A percentile compares a stretch with the other conserved stretches of the same genome.
phyloP scores from a whole-genome alignment of 2,113 vertebrate genomes.

The Leptocoma aspasia region DNA sequence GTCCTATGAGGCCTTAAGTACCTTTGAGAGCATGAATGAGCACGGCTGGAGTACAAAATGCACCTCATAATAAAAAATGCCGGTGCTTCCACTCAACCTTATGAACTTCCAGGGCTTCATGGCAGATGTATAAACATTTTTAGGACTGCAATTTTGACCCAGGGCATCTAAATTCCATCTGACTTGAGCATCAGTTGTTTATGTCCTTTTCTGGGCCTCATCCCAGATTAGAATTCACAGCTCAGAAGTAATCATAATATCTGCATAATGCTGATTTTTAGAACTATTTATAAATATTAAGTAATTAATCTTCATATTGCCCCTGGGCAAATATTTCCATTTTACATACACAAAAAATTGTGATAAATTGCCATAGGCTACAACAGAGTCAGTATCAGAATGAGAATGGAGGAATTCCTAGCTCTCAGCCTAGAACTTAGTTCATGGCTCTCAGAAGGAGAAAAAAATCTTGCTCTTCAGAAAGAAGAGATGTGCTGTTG shows the following conservation, averaged over 20 bases:
- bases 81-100: not conserved
- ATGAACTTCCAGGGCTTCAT: not conserved
- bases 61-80: not conserved
- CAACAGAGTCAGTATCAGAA: not conserved
- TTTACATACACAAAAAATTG: not conserved
- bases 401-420: not conserved
- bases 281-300: not conserved
- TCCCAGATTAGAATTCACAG: not conserved
- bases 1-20: not conserved
- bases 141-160: not conserved
- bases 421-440: not conserved
- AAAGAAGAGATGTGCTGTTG: not conserved
- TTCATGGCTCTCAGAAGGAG: not conserved
- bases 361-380: conserved; percentile 21
- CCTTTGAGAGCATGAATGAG: not conserved
- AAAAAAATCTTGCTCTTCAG: not conserved
- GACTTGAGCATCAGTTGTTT: not conserved
- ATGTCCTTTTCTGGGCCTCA: not conserved
- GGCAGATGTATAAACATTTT: not conserved
- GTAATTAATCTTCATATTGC: conserved; percentile 23
- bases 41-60: not conserved
- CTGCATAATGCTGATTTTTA: conserved; percentile 14
- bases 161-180: not conserved
- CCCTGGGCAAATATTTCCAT: not conserved
- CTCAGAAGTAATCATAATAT: conserved; percentile 1